Conservation (phyloP, 2,888 invertebrate species). For the Cosmopolites sordidus region DNA sequence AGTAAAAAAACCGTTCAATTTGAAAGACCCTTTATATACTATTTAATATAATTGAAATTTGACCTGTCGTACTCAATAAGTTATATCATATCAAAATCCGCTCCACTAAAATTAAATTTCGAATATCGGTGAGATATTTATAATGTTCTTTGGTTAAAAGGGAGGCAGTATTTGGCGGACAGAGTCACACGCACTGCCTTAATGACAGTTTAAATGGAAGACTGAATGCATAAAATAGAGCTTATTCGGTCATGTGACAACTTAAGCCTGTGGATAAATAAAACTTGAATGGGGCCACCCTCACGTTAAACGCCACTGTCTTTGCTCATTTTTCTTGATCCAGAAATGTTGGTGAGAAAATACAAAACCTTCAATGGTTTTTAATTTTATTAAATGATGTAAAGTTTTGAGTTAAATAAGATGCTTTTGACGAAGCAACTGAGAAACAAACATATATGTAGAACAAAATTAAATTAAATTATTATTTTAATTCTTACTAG, state of each 20-base stretch:
- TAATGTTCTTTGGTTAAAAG: neutral
- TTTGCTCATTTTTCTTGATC: neutral
- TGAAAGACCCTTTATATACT: too few relatives aligned
- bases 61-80: too few relatives aligned
- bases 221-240: slow-evolving; percentile 14
- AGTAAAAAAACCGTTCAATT: too few relatives aligned
- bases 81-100: too few relatives aligned
- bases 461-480: too few relatives aligned
- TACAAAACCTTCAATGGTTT: too few relatives aligned
- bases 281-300: slow-evolving; percentile 7
- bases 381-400: too few relatives aligned
- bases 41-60: too few relatives aligned
- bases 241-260: slow-evolving; percentile 23
- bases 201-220: slow-evolving; percentile 24
- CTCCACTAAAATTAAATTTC: neutral
- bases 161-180: neutral
- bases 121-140: neutral
- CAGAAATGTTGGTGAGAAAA: neutral
- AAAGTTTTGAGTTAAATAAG: too few relatives aligned
- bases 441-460: too few relatives aligned
- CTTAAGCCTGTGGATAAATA: slow-evolving; percentile 21
- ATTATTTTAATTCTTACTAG: too few relatives aligned
- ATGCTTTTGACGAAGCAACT: too few relatives aligned
- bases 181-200: slow-evolving; percentile 22
- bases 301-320: neutral